phyloP scores from a whole-genome alignment of 2,113 vertebrate genomes.

The Regulus satrapa region DNA sequence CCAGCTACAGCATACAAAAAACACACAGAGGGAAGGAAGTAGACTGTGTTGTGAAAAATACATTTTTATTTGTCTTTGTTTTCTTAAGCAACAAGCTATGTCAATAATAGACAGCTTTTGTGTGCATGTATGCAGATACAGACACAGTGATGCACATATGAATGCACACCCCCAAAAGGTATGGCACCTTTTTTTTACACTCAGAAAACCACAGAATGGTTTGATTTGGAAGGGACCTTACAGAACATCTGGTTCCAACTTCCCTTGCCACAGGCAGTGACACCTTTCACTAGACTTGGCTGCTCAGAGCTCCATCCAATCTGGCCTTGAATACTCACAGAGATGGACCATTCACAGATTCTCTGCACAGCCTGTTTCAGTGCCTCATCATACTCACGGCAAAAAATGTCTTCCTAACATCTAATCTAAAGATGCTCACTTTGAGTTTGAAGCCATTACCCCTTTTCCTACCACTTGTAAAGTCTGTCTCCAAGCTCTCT shows the following conservation, averaged over 20 bases:
- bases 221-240: neutral
- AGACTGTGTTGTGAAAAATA: neutral
- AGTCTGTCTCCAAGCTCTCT: neutral
- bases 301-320: neutral
- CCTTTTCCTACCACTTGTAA: neutral
- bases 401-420: neutral
- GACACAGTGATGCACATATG: neutral
- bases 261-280: neutral
- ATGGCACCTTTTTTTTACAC: neutral
- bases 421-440: neutral
- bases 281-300: neutral
- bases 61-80: neutral
- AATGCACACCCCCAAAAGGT: accelerated
- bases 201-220: neutral
- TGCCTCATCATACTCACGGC: too few relatives aligned
- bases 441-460: neutral
- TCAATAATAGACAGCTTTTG: neutral
- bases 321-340: neutral
- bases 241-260: neutral
- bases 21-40: neutral
- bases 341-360: neutral
- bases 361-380: neutral
- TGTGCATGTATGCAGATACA: too few relatives aligned
- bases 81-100: neutral
- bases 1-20: neutral